Percentiles rank a stretch among this genome's conserved stretches.
Evolutionary conservation across 2,888 invertebrate genomes (phyloP).

Genomic region (Morinoia aosen): DNA sequence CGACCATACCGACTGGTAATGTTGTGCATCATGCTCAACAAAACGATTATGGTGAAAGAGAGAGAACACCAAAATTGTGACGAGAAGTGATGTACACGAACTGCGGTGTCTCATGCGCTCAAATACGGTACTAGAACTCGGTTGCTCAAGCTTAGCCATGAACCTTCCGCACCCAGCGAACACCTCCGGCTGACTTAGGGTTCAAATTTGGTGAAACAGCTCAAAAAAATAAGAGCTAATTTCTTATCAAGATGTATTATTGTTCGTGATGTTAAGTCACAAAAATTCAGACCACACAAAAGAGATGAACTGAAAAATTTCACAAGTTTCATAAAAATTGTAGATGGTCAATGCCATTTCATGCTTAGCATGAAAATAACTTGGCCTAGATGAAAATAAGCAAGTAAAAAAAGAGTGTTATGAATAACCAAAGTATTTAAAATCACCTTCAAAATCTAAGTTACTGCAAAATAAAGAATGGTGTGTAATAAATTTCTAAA

Average conservation of each 20-base stretch:
- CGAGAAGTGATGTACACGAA: neutral
- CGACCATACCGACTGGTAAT: neutral
- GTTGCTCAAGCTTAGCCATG: constrained; percentile 25
- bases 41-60: neutral
- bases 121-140: neutral
- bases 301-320: neutral
- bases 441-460: neutral
- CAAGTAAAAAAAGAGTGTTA: no score
- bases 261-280: neutral
- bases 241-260: neutral
- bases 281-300: neutral
- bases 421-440: neutral
- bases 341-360: no score
- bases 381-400: no score
- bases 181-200: neutral
- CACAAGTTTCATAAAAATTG: no score
- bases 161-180: neutral
- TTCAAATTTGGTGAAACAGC: constrained; percentile 1
- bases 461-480: neutral
- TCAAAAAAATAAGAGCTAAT: neutral
- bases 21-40: neutral
- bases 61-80: neutral
- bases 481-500: no score
- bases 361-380: no score
- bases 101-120: neutral